Conservation (phyloP, 2,888 invertebrate species). For the Noctua fimbriata region DNA sequence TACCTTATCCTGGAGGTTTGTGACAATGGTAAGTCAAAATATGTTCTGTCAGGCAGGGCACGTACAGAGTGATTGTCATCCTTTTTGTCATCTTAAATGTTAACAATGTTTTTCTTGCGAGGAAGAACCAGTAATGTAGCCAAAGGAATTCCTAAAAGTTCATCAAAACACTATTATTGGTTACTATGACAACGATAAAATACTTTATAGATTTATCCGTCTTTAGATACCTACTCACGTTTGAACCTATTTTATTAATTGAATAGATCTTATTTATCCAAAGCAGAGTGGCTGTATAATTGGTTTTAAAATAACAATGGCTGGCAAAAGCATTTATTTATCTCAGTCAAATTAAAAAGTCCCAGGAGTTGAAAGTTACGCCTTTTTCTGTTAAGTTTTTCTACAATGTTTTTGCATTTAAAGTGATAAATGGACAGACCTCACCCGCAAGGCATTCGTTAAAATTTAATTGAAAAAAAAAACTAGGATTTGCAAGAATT, state of each 20-base stretch:
- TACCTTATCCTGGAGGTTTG: background rate
- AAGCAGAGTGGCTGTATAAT: background rate
- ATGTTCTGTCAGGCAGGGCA: no score
- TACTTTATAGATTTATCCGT: background rate
- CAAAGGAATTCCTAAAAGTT: background rate
- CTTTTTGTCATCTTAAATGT: background rate
- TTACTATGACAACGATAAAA: background rate
- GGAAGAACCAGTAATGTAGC: no score
- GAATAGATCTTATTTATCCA: background rate
- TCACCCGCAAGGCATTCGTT: constrained; percentile 26
- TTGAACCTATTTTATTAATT: background rate
- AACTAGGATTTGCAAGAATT: background rate
- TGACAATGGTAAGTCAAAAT: background rate
- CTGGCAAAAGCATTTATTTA: constrained; percentile 32
- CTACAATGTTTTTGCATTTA: constrained; percentile 45
- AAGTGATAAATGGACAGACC: constrained; percentile 50
- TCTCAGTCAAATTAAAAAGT: constrained; percentile 23
- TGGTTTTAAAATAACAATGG: constrained; percentile 20
- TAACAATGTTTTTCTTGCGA: background rate
- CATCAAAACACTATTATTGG: background rate
- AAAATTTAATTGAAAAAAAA: constrained; percentile 11
- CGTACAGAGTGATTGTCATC: background rate
- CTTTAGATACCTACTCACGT: background rate
- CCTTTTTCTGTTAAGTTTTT: constrained; percentile 49
- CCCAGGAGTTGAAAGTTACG: constrained; percentile 33